phyloP scores from a whole-genome alignment of 2,888 invertebrate species.

The Mesorhabditis sp. region DNA sequence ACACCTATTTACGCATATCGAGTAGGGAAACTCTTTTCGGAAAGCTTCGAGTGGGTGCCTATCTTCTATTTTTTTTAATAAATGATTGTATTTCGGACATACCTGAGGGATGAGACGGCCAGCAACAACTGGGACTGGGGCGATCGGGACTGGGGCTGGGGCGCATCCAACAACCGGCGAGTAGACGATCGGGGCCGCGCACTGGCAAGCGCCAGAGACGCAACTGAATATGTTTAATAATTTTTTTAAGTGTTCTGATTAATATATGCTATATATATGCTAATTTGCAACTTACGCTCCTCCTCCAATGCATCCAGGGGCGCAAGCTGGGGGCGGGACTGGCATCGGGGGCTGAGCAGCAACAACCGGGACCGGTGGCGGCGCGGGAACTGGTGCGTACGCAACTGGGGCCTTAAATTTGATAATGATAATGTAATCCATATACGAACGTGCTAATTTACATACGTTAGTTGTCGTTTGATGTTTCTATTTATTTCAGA shows the following conservation, averaged over 20 bases:
- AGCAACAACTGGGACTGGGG: constrained; percentile 47
- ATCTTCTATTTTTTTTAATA: too few relatives aligned
- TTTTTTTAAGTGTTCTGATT: background rate
- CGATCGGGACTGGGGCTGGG: constrained; percentile 23
- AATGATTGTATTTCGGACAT: background rate
- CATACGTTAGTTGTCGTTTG: too few relatives aligned
- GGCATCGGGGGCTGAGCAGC: constrained; percentile 15
- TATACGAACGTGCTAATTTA: too few relatives aligned
- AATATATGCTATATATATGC: constrained; percentile 1
- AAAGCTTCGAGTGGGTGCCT: too few relatives aligned
- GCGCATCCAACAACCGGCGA: constrained; percentile 25
- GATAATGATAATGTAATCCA: background rate
- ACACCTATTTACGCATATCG: too few relatives aligned
- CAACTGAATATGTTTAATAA: constrained; percentile 26
- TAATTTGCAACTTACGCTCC: constrained; percentile 21
- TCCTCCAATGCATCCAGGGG: constrained; percentile 35
- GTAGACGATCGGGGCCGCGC: constrained; percentile 40
- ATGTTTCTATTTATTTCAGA: too few relatives aligned
- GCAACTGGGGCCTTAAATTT: background rate
- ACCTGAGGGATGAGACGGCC: constrained; percentile 54
- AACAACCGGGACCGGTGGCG: constrained; percentile 21
- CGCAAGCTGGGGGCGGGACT: constrained; percentile 27
- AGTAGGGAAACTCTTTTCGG: too few relatives aligned
- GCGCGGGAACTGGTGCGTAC: constrained; percentile 6
- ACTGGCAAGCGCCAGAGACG: constrained; percentile 44